These are phyloP conservation scores for Colletes gigas DNA, from an alignment of 1,140 invertebrate genomes.

Conservation along the genomic window DNA sequence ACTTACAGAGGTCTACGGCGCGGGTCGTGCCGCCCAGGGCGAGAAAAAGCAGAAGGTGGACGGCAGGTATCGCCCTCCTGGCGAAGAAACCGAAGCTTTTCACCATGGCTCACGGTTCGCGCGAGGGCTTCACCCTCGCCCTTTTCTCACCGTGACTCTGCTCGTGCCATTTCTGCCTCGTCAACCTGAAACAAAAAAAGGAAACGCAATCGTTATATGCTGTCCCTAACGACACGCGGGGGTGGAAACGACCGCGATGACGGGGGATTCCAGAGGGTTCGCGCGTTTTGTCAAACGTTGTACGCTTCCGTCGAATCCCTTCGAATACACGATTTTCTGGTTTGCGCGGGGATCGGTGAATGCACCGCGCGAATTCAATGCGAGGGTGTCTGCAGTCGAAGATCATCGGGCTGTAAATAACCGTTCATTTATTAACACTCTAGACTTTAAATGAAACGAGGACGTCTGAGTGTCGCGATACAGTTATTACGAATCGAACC, in stretches of 20 bases:
- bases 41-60: conserved; percentile 71
- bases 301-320: background rate
- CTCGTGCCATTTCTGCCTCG: conserved; percentile 72
- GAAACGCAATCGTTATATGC: conserved; percentile 39
- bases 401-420: too few relatives aligned
- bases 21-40: conserved; percentile 66
- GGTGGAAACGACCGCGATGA: background rate
- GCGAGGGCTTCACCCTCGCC: conserved; percentile 76
- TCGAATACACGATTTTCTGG: too few relatives aligned
- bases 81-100: conserved; percentile 73
- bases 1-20: conserved; percentile 78
- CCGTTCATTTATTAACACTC: too few relatives aligned
- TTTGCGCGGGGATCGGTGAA: too few relatives aligned
- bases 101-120: conserved; percentile 73
- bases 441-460: too few relatives aligned
- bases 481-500: too few relatives aligned
- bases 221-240: conserved; percentile 35
- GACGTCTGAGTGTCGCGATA: too few relatives aligned
- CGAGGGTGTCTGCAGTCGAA: too few relatives aligned
- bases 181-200: conserved; percentile 71
- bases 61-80: conserved; percentile 72
- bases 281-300: conserved; percentile 35
- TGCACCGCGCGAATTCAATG: too few relatives aligned
- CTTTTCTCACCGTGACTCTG: conserved; percentile 75
- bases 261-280: conserved; percentile 29